Base-by-base conservation (phyloP, 2,113 vertebrate genomes). In the Sprattus sprattus region DNA sequence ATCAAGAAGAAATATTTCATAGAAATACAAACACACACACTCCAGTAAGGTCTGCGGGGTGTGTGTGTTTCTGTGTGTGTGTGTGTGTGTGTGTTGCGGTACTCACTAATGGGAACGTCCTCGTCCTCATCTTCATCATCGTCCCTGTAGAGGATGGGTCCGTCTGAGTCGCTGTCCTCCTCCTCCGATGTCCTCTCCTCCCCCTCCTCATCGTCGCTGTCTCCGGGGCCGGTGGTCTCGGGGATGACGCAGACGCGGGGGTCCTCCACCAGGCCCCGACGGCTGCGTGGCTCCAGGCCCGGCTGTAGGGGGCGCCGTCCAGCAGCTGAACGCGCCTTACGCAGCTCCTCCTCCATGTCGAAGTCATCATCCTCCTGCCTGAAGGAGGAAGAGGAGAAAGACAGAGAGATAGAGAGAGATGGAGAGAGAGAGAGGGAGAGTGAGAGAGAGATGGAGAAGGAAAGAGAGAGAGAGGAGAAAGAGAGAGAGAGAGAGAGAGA, bases 291-390 rank as follows among this genome's bases (percentile, higher is more conserved):
- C 90, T 92, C 93, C 85, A 95, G 83, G 8, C 92, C 91, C 0
- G 15, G 44, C 67, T 90, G 88, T 25, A 22, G 7, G 15, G 5
- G 81, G 75, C 71, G 88, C 92, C 52, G 52, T 2, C n/a, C n/a
- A n/a, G 52, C 13, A 15, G 52, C 13, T 15, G 15, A 54, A 4
- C 52, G 52, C 16, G 96, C 92, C 92, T 92, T 95, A 90, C 82
- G 83, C 85, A 95, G 82, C 64, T 97, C 97, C 15, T 96, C 96
- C 0, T 97, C 96, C 32, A 98, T 96, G 85, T 97, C 97, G 82
- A 98, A 97, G 90, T 97, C 97, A 22, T 96, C 97, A 89, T 99
- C 97, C 0, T 98, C 97, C 88, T 96, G 97, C 92, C 98, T 99
- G 93, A 92, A 81, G 39, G 60, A 39, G 80, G 22, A 81, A 10